Base-by-base conservation (phyloP, 2,113 vertebrate genomes). In the Brachirus orientalis region DNA sequence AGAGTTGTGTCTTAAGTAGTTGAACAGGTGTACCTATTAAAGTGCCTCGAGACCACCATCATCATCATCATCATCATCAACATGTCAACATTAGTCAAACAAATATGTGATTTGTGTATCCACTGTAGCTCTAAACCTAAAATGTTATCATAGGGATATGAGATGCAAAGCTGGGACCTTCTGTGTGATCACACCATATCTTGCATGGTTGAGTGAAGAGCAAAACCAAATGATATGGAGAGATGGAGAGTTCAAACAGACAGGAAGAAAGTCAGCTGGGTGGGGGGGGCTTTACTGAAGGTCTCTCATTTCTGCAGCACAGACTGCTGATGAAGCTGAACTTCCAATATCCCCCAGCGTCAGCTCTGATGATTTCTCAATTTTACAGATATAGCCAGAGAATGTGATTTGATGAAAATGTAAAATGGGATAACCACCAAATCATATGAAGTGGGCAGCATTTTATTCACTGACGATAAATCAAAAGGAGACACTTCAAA, bases 311-410 rank as follows among this genome's bases (percentile, higher is more conserved):
- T 86, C 85, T 78, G 72, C 77, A 73, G 77, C 89, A 89, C 89
- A 91, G 90, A 89, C 87, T 90, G 92, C 91, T 90, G 92, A 92
- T 90, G 86, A 91, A 88, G 88, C 89, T 76, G 80, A 90, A 90
- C 90, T 87, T 90, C 83, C 91, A 91, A 92, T 89, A 89, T 91
- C 83, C 84, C 79, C 48, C 79, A 60, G 85, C 86, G 88, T 85
- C 87, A 86, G 88, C 91, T 85, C 76, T 77, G 78, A 90, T 86
- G 75, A 88, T 88, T 89, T 90, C 88, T 89, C 88, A 91, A 90
- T 91, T 93, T 92, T 90, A 91, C 83, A 93, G 90, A 92, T 92
- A 86, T 83, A 86, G 86, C 86, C 82, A 18, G 69, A 88, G 82
- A 91, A 89, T 82, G 76, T 82, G 75, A 87, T 90, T 87, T 85